phyloP scores from a whole-genome alignment of 2,113 vertebrate genomes.

The Seriola quinqueradiata region DNA sequence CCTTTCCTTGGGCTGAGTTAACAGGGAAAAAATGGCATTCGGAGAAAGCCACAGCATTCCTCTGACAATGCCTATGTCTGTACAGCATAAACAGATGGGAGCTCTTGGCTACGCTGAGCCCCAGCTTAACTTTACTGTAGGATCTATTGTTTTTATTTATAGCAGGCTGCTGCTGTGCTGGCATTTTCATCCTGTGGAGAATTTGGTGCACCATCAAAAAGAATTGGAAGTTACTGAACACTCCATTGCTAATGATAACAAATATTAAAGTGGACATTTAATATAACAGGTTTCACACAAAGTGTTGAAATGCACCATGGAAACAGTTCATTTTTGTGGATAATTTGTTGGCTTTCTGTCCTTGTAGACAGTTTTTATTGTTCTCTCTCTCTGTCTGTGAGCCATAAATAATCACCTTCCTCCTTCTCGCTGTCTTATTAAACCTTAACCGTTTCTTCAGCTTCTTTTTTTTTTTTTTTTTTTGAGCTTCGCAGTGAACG shows the following conservation, averaged over 20 bases:
- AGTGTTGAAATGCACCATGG: slow-evolving; percentile 29
- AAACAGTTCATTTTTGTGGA: slow-evolving; percentile 43
- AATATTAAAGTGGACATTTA: slow-evolving; percentile 45
- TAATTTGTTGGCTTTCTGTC: slow-evolving; percentile 18
- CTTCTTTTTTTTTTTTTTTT: slow-evolving; percentile 9
- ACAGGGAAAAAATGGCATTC: slow-evolving; percentile 59
- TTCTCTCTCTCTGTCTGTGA: slow-evolving; percentile 37
- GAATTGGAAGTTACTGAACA: slow-evolving; percentile 26
- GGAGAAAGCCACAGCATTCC: slow-evolving; percentile 79
- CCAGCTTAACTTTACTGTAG: slow-evolving; percentile 38
- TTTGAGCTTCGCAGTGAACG: slow-evolving; percentile 32
- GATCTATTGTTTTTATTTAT: slow-evolving; percentile 65
- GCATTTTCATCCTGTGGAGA: slow-evolving; percentile 40
- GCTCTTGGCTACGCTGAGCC: slow-evolving; percentile 54
- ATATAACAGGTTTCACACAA: slow-evolving; percentile 23
- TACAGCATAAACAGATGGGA: slow-evolving; percentile 81
- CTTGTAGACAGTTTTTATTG: slow-evolving; percentile 40
- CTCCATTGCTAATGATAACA: slow-evolving; percentile 43
- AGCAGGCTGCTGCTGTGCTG: slow-evolving; percentile 43
- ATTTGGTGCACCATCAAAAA: slow-evolving; percentile 29
- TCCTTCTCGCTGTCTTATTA: slow-evolving; percentile 25
- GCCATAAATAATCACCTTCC: slow-evolving; percentile 34
- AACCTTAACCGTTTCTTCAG: slow-evolving; percentile 19
- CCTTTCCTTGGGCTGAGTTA: slow-evolving; percentile 65
- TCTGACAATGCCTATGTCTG: slow-evolving; percentile 74